These are phyloP conservation scores for Ametastegia equiseti DNA, from an alignment of 2,888 invertebrate genomes.

Conservation along the genomic window DNA sequence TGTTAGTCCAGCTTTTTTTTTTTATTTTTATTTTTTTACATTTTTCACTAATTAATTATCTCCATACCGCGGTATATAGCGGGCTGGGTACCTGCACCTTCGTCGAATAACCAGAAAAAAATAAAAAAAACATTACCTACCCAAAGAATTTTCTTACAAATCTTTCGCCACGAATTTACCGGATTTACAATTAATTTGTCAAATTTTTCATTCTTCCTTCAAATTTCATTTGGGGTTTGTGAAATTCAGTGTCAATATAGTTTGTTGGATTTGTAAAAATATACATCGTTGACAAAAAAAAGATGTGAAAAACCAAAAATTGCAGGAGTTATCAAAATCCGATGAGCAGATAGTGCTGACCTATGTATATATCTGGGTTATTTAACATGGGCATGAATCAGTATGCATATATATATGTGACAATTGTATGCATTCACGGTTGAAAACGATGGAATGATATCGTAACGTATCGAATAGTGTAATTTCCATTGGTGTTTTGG, in stretches of 20 bases:
- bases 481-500: constrained; percentile 40
- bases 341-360: not conserved
- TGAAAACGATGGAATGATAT: constrained; percentile 18
- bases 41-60: not conserved
- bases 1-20: not conserved
- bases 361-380: too few relatives aligned
- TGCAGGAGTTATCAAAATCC: not conserved
- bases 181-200: too few relatives aligned
- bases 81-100: too few relatives aligned
- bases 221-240: not conserved
- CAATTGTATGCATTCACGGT: not conserved
- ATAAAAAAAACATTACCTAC: too few relatives aligned
- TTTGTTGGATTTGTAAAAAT: too few relatives aligned
- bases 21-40: not conserved
- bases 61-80: too few relatives aligned
- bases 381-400: too few relatives aligned
- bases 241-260: not conserved
- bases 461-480: constrained; percentile 30
- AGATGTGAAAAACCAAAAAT: not conserved
- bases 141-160: not conserved
- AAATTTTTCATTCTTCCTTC: too few relatives aligned
- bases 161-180: not conserved
- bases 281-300: too few relatives aligned
- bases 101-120: too few relatives aligned
- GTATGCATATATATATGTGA: not conserved